Base-by-base conservation (phyloP, 2,113 vertebrate genomes). In the Oceanites oceanicus region DNA sequence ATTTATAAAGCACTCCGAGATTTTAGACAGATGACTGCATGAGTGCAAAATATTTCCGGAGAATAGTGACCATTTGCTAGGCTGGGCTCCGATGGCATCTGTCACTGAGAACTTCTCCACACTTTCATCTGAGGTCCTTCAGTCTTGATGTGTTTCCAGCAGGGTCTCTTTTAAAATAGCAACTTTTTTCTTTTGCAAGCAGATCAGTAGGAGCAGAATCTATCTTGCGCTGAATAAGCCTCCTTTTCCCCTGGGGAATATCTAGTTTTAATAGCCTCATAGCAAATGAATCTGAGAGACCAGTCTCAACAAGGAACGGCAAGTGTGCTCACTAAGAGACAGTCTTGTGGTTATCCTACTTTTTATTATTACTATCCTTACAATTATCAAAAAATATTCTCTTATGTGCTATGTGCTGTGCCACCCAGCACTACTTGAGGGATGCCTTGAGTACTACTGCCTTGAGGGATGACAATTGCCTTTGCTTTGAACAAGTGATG, bases 1-100 rank as follows among this genome's bases (percentile, higher is more conserved):
- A 58, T 92, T 96, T 94, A 89, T 89, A 82, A 87, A 94, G 34
- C 42, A 79, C 56, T 77, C 40, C 52, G 42, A 83, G 53, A 82
- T 63, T 91, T 50, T 34, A 91, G 49, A 73, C 49, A 73, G 67
- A 95, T 83, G 77, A 75, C 70, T 76, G 34, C 50, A 81, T 36
- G 22, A 65, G 17, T 27, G 34, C 65, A 79, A 66, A 55, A 10
- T 36, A 32, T 70, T 91, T 94, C 55, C 0, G 0, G 44, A 78
- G 42, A 70, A 79, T 3, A 52, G 55, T 68, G 74, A 61, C 36
- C 6, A 5, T 82, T 59, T 40, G 38, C 40, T 70, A 26, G 67
- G 10, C 32, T 13, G 25, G 56, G 25, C 56, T 90, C 70, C 92
- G 17, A 40, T 59, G 59, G 23, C 12, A 36, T 87, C 62, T 75